These are phyloP conservation scores for Pangasius macronema DNA, from an alignment of 2,797 vertebrate species.

Conservation along the genomic window DNA sequence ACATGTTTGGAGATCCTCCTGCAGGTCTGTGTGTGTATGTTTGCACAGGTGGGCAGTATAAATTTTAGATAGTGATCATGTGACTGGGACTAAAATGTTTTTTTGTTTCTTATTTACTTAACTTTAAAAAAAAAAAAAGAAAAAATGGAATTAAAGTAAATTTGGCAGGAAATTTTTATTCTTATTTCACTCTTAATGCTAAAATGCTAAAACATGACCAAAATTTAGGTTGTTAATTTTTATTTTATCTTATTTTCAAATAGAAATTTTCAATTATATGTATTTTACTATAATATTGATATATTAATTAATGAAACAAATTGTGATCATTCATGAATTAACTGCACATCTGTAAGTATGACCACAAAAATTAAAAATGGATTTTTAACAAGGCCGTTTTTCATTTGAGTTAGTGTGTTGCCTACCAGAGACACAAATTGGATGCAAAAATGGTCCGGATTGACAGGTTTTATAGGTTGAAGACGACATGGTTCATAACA, in stretches of 20 bases:
- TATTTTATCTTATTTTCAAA: not conserved
- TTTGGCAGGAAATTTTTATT: not conserved
- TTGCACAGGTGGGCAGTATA: constrained; percentile 4
- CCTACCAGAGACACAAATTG: not conserved
- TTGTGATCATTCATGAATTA: not conserved
- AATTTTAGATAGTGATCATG: constrained; percentile 5
- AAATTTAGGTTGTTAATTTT: not conserved
- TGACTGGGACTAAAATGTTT: not conserved
- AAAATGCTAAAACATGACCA: not conserved
- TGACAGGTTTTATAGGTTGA: constrained; percentile 20
- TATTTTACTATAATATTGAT: not conserved
- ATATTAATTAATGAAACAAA: too few relatives aligned
- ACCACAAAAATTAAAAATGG: not conserved
- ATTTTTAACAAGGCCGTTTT: not conserved
- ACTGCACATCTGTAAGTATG: not conserved
- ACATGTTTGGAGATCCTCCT: not conserved
- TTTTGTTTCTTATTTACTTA: not conserved
- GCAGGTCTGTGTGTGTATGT: not conserved
- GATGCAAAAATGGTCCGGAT: not conserved
- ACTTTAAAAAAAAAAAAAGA: too few relatives aligned
- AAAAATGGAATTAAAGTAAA: not conserved
- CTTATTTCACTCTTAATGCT: not conserved
- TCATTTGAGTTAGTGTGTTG: not conserved
- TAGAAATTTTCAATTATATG: not conserved
- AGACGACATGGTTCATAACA: not conserved